Evolutionary conservation across 2,888 invertebrate genomes (phyloP), one percentile per base, ranked within the genome.

Genomic region (Troides aeacus): DNA sequence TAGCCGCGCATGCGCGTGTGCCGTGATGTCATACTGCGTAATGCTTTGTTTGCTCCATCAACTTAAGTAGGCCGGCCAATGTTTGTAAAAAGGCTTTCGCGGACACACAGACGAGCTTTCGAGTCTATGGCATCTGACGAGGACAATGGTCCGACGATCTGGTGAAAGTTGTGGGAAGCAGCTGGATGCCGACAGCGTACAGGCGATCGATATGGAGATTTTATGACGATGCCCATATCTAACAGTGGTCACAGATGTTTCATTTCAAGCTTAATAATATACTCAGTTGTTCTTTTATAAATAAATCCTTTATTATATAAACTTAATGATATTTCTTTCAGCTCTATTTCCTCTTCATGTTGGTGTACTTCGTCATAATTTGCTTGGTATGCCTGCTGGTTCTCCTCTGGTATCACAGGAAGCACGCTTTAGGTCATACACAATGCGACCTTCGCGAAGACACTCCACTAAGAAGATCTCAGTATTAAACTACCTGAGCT

Each of bases 341-440:
- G 90, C 69, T 90, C 0, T 90, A 90, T 71, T 84, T 90, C 12
- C 77, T 88, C 39, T 89, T 90, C 74, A 90, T 90, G 90, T 74
- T 89, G 76, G 75, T 74, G 0, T 88, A 86, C 80, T 85, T 87
- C 76, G 72, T 88, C 8, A 74, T 90, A 2, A 71, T 90, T 24
- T 85, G 88, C 76, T 71, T 89, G 6, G 72, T 83, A 12, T 86
- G 88, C 71, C 74, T 83, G 0, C 4, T 84, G 2, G 72, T 83
- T 0, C 69, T 89, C 0, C 63, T 86, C 1, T 87, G 84, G 78
- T 85, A 83, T 73, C 81, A 83, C 50, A 78, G 81, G 69, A 80
- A 77, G 21, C 64, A 76, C 59, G 75, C 75, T 10, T 53, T 73
- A 1, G 81, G 81, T 3, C 24, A 76, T 0, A 70, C 73, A 5